These are phyloP conservation scores for Dryomyza anilis DNA, from an alignment of 2,888 invertebrate species.

Conservation along the genomic window DNA sequence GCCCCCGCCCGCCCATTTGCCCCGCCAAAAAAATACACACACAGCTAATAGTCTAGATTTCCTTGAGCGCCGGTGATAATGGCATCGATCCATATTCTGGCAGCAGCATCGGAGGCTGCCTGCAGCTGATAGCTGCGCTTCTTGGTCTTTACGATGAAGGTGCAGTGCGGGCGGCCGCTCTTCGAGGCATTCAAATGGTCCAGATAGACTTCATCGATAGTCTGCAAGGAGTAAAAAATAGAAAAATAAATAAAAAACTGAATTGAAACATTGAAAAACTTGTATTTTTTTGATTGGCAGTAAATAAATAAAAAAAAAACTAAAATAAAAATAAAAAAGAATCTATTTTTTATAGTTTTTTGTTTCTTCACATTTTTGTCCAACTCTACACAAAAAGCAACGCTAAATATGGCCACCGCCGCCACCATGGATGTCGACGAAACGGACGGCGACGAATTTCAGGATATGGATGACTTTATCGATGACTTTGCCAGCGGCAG, in stretches of 20 bases:
- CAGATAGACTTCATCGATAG: slow-evolving; percentile 95
- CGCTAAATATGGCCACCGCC: slow-evolving; percentile 16
- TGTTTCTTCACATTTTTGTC: too few relatives aligned
- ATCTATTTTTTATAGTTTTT: too few relatives aligned
- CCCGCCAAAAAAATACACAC: not conserved
- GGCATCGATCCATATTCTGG: slow-evolving; percentile 93
- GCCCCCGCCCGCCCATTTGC: too few relatives aligned
- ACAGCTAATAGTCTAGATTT: slow-evolving; percentile 55
- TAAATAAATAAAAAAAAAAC: too few relatives aligned
- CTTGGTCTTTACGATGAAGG: slow-evolving; percentile 93
- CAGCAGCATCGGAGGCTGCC: slow-evolving; percentile 92
- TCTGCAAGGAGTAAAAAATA: slow-evolving; percentile 64
- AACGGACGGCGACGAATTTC: slow-evolving; percentile 66
- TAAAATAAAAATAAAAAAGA: too few relatives aligned
- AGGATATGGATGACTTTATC: slow-evolving; percentile 38
- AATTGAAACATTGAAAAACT: too few relatives aligned
- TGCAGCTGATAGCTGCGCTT: slow-evolving; percentile 88
- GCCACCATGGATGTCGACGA: slow-evolving; percentile 84
- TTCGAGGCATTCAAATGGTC: slow-evolving; percentile 92
- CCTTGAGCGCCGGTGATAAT: slow-evolving; percentile 62
- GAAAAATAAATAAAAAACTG: too few relatives aligned
- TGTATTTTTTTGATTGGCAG: too few relatives aligned
- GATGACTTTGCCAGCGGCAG: slow-evolving; percentile 32
- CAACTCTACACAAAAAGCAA: too few relatives aligned
- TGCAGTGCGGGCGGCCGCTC: slow-evolving; percentile 88